Base-by-base conservation (phyloP, 2,797 vertebrate species). In the Cichlasoma orientale region DNA sequence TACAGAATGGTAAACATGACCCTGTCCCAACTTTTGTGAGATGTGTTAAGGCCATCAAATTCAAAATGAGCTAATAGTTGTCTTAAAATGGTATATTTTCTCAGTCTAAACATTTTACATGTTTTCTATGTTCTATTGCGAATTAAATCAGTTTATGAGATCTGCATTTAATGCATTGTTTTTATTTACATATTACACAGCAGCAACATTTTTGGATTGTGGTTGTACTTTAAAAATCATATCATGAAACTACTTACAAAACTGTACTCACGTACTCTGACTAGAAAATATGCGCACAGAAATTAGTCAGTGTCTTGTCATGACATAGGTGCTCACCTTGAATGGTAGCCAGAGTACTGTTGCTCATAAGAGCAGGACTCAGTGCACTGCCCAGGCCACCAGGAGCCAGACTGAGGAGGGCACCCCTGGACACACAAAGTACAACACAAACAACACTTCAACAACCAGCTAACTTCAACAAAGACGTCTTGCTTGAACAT, bases 291-390 rank as follows among this genome's bases (percentile, higher is more conserved):
- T 36, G 21, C 4, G 31, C 18, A 53, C 44, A 29, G 31, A n/a
- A n/a, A 21, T 27, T 54, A 18, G 52, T 54, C 14, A 55, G 19
- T 78, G 47, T 25, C 11, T 68, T 63, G 19, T 70, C 21, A 19
- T 53, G 33, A 70, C 23, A 72, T 31, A 4, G 10, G 50, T 88
- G 96, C 96, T 90, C 81, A 98, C 98, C 98, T 98, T 99, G 98
- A 94, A 99, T 98, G 78, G 98, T 99, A 90, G 98, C 98, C 95
- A 99, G 96, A 78, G 98, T 98, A 94, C 97, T 99, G 96, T 98
- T 99, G 93, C 97, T 99, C 97, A 99, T 97, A 89, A 99, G 95
- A 89, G 98, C 97, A 0, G 98, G 97, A 94, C 96, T 97, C 91
- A 99, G 95, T 19, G 97, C 97, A 82, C 97, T 94, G 79, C 98